Conservation (phyloP, 2,113 vertebrate genomes). For the Cathartes aura region DNA sequence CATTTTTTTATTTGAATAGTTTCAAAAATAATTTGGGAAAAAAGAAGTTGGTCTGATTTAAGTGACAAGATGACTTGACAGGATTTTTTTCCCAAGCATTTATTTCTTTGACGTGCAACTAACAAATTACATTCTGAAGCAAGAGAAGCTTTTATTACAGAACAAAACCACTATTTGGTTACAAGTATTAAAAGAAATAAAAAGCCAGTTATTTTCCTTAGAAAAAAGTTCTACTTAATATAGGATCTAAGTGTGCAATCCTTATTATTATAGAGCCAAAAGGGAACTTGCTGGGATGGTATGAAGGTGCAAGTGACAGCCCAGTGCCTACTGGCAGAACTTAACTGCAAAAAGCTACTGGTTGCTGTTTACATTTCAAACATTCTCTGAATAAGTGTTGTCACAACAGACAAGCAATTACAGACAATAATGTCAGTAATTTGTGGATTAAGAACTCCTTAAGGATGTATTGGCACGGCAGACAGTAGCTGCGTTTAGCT, state of each 20-base stretch:
- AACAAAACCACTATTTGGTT: background rate
- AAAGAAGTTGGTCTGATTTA: background rate
- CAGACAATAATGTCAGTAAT: constrained; percentile 41
- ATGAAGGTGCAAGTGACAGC: background rate
- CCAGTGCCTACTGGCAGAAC: background rate
- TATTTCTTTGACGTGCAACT: background rate
- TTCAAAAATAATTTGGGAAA: background rate
- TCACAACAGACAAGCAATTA: constrained; percentile 60
- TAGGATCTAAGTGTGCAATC: background rate
- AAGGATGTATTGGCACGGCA: background rate
- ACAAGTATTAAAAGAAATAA: background rate
- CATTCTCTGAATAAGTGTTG: constrained; percentile 39
- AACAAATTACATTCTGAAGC: background rate
- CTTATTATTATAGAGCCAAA: background rate
- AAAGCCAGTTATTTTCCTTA: background rate
- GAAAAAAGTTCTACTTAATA: background rate
- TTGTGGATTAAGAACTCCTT: constrained; percentile 42
- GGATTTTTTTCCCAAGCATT: background rate
- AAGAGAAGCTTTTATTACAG: background rate
- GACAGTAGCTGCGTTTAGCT: constrained; percentile 24
- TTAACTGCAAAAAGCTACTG: background rate
- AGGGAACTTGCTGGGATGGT: background rate
- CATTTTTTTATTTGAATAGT: background rate
- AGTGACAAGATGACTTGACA: background rate
- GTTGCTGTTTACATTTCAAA: constrained; percentile 51